phyloP scores from a whole-genome alignment of 2,888 invertebrate species.

The Hemicrepidius hirtus region DNA sequence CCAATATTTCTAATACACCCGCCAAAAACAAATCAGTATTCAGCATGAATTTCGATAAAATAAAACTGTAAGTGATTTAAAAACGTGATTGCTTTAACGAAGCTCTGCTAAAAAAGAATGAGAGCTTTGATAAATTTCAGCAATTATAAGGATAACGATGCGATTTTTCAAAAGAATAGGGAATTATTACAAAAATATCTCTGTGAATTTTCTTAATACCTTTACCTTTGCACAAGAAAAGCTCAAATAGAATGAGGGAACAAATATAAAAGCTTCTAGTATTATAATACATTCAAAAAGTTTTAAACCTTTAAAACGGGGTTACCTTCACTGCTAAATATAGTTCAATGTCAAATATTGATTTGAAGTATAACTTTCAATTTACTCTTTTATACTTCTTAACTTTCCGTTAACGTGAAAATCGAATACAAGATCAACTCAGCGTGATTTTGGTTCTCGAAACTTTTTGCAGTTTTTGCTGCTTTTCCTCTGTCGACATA shows the following conservation, averaged over 20 bases:
- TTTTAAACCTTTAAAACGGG: not conserved
- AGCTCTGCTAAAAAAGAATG: not conserved
- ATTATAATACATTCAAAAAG: conserved; percentile 13
- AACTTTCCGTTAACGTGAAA: conserved; percentile 2
- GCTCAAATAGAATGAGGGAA: not conserved
- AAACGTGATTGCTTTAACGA: conserved; percentile 6
- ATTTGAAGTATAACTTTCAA: conserved; percentile 4
- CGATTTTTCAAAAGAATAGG: not conserved
- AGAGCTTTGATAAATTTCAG: conserved; percentile 2
- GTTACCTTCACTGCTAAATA: not conserved
- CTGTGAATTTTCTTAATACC: conserved; percentile 11
- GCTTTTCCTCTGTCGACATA: conserved; percentile 4
- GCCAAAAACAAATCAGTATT: too few relatives aligned
- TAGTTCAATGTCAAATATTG: conserved; percentile 15
- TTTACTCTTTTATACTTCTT: conserved; percentile 1
- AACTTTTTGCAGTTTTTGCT: conserved; percentile 16
- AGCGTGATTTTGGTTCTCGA: not conserved
- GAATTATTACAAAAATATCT: conserved; percentile 2
- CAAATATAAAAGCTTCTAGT: not conserved
- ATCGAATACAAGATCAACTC: not conserved
- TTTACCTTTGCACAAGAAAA: not conserved
- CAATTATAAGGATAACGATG: conserved; percentile 14
- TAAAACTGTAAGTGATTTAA: not conserved
- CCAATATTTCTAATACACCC: too few relatives aligned
- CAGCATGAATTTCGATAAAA: not conserved